Conservation (phyloP, 1,140 invertebrate genomes). For the Lineus longissimus region DNA sequence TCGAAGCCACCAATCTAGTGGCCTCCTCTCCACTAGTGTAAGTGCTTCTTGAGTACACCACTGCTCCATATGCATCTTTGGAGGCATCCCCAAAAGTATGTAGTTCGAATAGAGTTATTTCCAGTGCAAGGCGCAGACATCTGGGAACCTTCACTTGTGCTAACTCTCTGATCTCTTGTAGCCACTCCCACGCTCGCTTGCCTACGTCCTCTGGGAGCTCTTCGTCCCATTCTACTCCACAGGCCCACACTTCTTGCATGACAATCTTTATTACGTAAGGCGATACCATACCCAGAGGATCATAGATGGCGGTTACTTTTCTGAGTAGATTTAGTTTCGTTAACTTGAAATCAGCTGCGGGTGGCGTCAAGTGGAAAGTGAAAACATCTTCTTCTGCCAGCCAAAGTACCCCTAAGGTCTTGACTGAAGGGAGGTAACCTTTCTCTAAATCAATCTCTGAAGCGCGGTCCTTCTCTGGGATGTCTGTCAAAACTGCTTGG, state of each 20-base stretch:
- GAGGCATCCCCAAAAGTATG: conserved; percentile 4
- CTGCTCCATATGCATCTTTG: conserved; percentile 7
- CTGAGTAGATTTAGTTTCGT: neutral
- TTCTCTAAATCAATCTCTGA: too few species aligned
- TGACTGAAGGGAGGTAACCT: too few species aligned
- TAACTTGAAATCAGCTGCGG: neutral
- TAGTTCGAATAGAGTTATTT: neutral
- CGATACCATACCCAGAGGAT: neutral
- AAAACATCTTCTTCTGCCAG: conserved; percentile 15
- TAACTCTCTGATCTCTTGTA: neutral
- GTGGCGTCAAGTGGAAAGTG: neutral
- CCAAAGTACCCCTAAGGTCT: conserved; percentile 8
- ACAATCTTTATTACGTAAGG: conserved; percentile 4
- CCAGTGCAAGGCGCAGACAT: neutral
- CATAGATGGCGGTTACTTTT: neutral
- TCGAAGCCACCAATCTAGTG: neutral
- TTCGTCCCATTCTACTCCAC: conserved; percentile 6
- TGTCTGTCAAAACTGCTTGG: too few species aligned
- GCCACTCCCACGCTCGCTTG: neutral
- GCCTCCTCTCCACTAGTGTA: neutral
- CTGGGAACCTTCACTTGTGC: neutral
- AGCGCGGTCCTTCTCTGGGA: too few species aligned
- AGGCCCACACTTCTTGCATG: neutral
- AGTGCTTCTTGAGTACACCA: neutral
- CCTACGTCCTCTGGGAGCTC: neutral